phyloP scores from a whole-genome alignment of 1,140 invertebrate species.

The Tetragnatha versicolor region DNA sequence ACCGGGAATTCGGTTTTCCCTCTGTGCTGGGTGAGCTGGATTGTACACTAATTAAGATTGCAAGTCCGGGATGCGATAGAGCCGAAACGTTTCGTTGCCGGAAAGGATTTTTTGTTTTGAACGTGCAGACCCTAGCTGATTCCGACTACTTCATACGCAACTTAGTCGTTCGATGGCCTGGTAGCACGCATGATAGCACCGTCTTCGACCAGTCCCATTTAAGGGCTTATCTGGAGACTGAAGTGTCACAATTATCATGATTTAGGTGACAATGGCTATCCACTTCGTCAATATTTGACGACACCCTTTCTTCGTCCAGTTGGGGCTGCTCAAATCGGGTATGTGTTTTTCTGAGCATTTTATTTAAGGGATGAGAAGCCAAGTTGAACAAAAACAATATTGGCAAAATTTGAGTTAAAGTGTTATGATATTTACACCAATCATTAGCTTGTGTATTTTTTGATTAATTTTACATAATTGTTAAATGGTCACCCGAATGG shows the following conservation, averaged over 20 bases:
- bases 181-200: background rate
- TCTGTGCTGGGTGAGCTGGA: background rate
- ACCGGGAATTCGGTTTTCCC: background rate
- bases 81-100: background rate
- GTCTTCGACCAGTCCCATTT: background rate
- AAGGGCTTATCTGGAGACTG: background rate
- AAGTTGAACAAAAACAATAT: no score
- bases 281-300: background rate
- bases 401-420: no score
- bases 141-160: background rate
- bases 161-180: no score
- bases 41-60: background rate
- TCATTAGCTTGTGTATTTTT: no score
- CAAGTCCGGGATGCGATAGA: background rate
- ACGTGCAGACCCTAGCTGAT: conserved; percentile 1
- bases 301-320: background rate
- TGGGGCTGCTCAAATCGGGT: no score
- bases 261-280: background rate
- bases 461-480: no score
- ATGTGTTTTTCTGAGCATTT: no score
- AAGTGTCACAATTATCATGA: background rate
- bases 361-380: no score
- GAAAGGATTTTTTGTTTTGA: background rate
- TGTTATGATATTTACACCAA: no score
- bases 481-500: no score